Conservation (phyloP, 2,113 vertebrate genomes). For the Thermophis baileyi region DNA sequence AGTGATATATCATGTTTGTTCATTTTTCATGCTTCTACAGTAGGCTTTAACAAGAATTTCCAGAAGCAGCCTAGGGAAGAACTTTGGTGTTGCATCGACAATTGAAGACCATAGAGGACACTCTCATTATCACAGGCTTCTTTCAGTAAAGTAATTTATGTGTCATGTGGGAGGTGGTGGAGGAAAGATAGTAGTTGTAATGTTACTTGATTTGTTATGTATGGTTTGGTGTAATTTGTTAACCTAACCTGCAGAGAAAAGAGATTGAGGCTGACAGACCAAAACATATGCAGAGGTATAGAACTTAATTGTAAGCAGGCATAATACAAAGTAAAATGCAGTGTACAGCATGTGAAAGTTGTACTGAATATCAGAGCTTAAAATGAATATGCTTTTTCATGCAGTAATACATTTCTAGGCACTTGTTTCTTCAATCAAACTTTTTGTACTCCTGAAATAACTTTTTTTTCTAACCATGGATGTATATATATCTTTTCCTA, state of each 20-base stretch:
- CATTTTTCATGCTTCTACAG: slow-evolving; percentile 8
- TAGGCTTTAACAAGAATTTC: neutral
- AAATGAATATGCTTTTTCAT: neutral
- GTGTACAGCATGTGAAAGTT: neutral
- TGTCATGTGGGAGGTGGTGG: neutral
- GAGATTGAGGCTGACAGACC: neutral
- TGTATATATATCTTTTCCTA: neutral
- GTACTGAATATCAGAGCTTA: neutral
- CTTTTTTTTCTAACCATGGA: neutral
- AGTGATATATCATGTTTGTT: neutral
- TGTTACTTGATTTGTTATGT: neutral
- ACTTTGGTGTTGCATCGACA: neutral
- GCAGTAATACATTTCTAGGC: neutral
- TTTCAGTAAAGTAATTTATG: neutral
- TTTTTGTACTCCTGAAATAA: neutral
- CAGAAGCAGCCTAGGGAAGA: neutral
- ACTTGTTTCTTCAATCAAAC: neutral
- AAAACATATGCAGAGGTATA: neutral
- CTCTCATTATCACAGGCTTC: neutral
- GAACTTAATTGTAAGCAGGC: neutral
- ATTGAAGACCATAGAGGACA: neutral
- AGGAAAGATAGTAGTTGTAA: neutral
- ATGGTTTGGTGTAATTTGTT: neutral
- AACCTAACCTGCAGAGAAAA: neutral
- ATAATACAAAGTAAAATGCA: neutral